phyloP scores from a whole-genome alignment of 1,140 invertebrate genomes.

The Rhizoglyphus robini region DNA sequence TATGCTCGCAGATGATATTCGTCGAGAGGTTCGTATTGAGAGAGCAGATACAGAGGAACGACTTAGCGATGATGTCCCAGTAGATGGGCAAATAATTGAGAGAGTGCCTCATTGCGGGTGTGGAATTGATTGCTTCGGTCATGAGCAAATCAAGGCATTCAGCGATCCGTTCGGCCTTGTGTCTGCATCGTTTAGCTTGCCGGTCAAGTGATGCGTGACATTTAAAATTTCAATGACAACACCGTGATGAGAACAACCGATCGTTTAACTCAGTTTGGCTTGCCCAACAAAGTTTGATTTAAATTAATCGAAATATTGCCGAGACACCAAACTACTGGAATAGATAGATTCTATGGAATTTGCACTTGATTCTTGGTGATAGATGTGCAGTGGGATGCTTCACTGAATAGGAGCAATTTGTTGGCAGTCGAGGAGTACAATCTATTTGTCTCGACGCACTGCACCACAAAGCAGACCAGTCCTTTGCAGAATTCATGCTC shows the following conservation, averaged over 20 bases:
- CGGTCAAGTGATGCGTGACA: slow-evolving; percentile 8
- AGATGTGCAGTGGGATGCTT: neutral
- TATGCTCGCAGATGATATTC: neutral
- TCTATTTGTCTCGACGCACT: slow-evolving; percentile 2
- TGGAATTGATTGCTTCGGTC: too few relatives aligned
- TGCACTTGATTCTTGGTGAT: slow-evolving; percentile 6
- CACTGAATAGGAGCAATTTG: neutral
- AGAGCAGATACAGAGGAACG: too few relatives aligned
- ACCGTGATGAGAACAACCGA: neutral
- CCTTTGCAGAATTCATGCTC: slow-evolving; percentile 11
- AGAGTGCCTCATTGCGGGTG: too few relatives aligned
- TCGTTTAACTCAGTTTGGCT: neutral
- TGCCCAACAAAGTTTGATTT: neutral
- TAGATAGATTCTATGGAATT: neutral
- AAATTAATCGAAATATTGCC: slow-evolving; percentile 1
- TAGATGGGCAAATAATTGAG: too few relatives aligned
- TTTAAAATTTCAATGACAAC: neutral
- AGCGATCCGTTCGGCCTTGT: neutral
- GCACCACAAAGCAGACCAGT: too few relatives aligned
- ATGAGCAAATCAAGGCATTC: too few relatives aligned
- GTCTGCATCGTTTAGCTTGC: too few relatives aligned
- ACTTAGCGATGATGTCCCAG: too few relatives aligned
- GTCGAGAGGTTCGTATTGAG: slow-evolving; percentile 4
- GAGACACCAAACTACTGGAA: neutral
- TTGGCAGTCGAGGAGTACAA: neutral